phyloP scores from a whole-genome alignment of 2,113 vertebrate species.

The Equus quagga region DNA sequence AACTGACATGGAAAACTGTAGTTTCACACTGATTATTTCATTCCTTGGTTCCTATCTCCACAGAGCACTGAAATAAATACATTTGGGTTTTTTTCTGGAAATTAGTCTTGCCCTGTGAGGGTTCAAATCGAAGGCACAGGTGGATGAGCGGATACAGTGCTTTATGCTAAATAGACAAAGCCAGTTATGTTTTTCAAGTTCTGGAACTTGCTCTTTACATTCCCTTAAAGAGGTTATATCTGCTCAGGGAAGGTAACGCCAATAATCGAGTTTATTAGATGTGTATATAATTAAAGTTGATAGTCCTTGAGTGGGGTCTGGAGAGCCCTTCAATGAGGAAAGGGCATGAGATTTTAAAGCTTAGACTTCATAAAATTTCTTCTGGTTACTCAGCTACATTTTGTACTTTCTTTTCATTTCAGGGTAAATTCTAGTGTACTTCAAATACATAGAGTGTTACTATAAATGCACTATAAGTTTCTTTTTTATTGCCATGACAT shows the following conservation, averaged over 20 bases:
- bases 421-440: not conserved
- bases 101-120: not conserved
- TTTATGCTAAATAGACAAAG: not conserved
- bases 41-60: not conserved
- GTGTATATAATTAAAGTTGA: constrained; percentile 49
- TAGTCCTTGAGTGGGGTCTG: not conserved
- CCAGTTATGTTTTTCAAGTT: not conserved
- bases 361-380: not conserved
- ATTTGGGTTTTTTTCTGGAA: not conserved
- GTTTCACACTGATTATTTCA: not conserved
- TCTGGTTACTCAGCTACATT: not conserved
- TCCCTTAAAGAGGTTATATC: not conserved
- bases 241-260: not conserved
- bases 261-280: constrained; percentile 20
- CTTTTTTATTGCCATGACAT: not conserved
- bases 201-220: not conserved
- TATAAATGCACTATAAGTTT: not conserved
- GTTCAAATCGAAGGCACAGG: not conserved
- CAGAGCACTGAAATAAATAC: not conserved
- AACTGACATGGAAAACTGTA: not conserved
- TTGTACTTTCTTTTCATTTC: not conserved
- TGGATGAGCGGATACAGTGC: not conserved
- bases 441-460: not conserved
- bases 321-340: not conserved
- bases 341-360: not conserved